These are phyloP conservation scores for Sander vitreus DNA, from an alignment of 2,113 vertebrate species.

Conservation along the genomic window DNA sequence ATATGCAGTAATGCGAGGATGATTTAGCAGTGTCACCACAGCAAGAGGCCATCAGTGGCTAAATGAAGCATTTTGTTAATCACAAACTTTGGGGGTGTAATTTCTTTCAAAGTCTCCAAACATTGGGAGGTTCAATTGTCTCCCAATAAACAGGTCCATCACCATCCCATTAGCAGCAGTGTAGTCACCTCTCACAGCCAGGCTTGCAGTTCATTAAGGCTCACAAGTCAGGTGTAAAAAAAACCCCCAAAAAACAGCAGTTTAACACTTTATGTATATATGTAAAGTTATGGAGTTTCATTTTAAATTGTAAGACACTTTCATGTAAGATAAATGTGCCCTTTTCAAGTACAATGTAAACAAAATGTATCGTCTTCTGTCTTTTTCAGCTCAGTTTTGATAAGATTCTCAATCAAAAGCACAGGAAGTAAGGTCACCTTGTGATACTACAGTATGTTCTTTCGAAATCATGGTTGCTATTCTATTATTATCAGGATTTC, in stretches of 20 bases:
- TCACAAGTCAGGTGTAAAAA: constrained; percentile 14
- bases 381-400: constrained; percentile 4
- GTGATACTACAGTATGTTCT: not conserved
- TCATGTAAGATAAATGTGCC: not conserved
- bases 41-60: constrained; percentile 65
- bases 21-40: constrained; percentile 61
- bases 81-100: constrained; percentile 73
- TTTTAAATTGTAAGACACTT: not conserved
- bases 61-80: constrained; percentile 78
- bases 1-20: constrained; percentile 66
- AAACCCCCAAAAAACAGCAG: not conserved
- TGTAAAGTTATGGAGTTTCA: not conserved
- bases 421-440: not conserved
- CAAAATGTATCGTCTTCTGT: not conserved
- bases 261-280: not conserved
- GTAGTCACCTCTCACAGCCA: constrained; percentile 43
- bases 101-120: constrained; percentile 70
- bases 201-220: constrained; percentile 42
- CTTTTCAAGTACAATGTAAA: not conserved
- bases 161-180: constrained; percentile 46
- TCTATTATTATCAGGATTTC: not conserved
- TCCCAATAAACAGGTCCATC: constrained; percentile 65
- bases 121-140: constrained; percentile 62
- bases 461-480: not conserved
- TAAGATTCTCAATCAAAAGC: not conserved